These are phyloP conservation scores for Yasuhikotakia modesta DNA, from an alignment of 2,797 vertebrate genomes.

Conservation along the genomic window DNA sequence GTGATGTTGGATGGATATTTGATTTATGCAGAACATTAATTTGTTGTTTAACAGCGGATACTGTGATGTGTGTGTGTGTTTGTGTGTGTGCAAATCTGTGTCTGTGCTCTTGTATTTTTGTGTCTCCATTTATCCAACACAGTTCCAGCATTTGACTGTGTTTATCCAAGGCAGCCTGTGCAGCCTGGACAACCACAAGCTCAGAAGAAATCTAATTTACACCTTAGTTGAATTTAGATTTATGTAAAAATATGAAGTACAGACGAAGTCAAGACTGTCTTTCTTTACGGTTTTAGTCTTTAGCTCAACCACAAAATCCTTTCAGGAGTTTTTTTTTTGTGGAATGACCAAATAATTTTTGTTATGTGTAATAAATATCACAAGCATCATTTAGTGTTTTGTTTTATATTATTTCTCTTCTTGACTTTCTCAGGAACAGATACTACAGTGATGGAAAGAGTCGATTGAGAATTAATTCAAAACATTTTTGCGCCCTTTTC, in stretches of 20 bases:
- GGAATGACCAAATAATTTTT: conserved; percentile 90
- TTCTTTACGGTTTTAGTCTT: conserved; percentile 36
- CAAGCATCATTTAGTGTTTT: conserved; percentile 80
- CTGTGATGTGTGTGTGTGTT: background rate
- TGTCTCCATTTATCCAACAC: background rate
- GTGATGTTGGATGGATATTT: conserved; percentile 24
- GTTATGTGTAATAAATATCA: conserved; percentile 89
- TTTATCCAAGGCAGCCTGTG: background rate
- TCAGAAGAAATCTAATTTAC: conserved; percentile 15
- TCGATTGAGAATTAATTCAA: no score
- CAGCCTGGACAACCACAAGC: background rate
- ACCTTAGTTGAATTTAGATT: background rate
- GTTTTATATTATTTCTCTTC: conserved; percentile 4
- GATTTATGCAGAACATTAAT: conserved; percentile 2
- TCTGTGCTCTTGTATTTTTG: background rate
- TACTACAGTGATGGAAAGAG: no score
- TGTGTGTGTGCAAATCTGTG: background rate
- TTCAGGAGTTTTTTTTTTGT: conserved; percentile 78
- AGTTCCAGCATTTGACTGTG: background rate
- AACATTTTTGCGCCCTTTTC: no score
- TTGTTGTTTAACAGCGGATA: background rate
- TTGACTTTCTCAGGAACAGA: no score
- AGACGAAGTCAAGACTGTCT: conserved; percentile 20
- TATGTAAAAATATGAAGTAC: background rate
- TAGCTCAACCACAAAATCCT: conserved; percentile 48